Evolutionary conservation across 2,888 invertebrate species (phyloP).

Genomic region (Drosophila emarginata): DNA sequence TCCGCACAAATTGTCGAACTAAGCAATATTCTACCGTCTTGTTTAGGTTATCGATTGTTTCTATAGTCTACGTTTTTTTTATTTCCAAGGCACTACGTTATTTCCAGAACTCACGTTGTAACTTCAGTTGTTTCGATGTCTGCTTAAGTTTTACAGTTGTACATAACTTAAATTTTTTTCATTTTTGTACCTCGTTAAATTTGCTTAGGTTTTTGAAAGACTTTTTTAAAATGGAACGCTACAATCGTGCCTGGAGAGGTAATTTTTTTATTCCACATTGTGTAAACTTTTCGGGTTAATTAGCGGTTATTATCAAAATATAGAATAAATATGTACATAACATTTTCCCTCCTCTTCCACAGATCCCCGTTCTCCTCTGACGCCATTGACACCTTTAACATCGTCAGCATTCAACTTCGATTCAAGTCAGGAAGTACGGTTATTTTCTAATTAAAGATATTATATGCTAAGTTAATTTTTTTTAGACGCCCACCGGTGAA

Average conservation of each 20-base stretch:
- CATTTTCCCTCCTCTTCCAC: background rate
- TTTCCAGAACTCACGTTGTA: background rate
- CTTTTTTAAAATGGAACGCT: constrained; percentile 49
- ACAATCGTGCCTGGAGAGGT: constrained; percentile 67
- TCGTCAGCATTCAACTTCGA: constrained; percentile 63
- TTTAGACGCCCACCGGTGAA: constrained; percentile 14
- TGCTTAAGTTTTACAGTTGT: background rate
- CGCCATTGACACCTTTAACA: constrained; percentile 66
- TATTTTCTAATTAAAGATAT: background rate
- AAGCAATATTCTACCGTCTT: too few relatives aligned
- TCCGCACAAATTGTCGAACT: too few relatives aligned
- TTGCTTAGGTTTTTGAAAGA: background rate
- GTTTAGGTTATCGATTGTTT: background rate
- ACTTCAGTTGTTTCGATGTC: background rate
- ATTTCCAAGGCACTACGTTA: background rate
- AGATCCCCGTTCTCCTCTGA: constrained; percentile 69
- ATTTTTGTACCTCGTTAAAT: constrained; percentile 14
- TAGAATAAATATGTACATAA: background rate
- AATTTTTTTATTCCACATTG: background rate
- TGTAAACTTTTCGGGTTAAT: background rate
- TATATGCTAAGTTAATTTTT: background rate
- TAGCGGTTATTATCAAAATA: background rate
- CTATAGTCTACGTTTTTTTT: background rate
- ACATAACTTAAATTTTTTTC: background rate
- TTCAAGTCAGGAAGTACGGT: background rate